phyloP scores from a whole-genome alignment of 1,140 invertebrate species.

The Phenacoccus solenopsis region DNA sequence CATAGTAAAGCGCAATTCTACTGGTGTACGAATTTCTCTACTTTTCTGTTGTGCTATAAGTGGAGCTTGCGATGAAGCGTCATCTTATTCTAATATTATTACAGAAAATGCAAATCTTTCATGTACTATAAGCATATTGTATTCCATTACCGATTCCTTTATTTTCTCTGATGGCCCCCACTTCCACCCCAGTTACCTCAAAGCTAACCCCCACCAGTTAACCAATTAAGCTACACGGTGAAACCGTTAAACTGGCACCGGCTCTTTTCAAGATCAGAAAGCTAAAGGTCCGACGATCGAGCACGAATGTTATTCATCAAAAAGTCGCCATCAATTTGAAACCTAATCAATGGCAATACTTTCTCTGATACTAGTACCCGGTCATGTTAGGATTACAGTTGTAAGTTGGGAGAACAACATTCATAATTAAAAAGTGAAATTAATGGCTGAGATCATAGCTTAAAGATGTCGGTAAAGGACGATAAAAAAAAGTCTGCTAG shows the following conservation, averaged over 20 bases:
- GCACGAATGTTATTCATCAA: neutral
- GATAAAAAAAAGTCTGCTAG: neutral
- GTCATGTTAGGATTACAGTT: neutral
- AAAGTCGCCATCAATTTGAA: neutral
- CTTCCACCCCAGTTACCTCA: neutral
- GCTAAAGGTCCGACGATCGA: neutral
- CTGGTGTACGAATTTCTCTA: neutral
- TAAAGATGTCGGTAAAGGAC: constrained; percentile 8
- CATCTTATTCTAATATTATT: no score
- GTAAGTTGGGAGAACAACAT: constrained; percentile 9
- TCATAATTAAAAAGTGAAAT: constrained; percentile 17
- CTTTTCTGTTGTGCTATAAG: neutral
- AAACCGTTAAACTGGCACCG: neutral
- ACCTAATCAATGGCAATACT: neutral
- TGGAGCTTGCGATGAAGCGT: neutral
- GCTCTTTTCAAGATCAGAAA: neutral
- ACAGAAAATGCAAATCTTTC: no score
- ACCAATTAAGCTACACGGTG: neutral
- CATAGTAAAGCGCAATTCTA: no score
- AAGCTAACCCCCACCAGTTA: neutral
- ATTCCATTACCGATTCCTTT: no score
- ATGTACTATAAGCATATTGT: no score
- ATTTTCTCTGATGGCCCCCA: neutral
- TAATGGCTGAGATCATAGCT: constrained; percentile 10
- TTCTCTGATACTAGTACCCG: neutral